These are phyloP conservation scores for Chalcosyrphus nemorum DNA, from an alignment of 2,888 invertebrate genomes.

Conservation along the genomic window DNA sequence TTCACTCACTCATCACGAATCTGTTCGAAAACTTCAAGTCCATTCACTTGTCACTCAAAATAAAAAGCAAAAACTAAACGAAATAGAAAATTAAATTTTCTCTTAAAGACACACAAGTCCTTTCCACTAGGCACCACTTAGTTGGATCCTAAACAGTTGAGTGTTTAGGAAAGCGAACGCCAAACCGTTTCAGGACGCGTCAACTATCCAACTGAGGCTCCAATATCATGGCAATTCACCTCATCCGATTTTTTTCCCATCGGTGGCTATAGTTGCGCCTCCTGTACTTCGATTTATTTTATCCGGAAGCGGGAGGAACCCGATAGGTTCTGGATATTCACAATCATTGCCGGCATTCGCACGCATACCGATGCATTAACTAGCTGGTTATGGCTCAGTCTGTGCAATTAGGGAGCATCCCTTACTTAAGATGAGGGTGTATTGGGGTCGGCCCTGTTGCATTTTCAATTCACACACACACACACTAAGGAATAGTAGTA, in stretches of 20 bases:
- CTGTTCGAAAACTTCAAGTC: constrained; percentile 6
- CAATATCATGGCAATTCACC: constrained; percentile 74
- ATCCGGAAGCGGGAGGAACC: constrained; percentile 71
- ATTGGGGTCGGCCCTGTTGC: constrained; percentile 51
- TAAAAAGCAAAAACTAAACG: background rate
- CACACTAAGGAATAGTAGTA: background rate
- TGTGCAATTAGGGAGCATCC: constrained; percentile 50
- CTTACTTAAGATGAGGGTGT: background rate
- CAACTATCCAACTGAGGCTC: constrained; percentile 81
- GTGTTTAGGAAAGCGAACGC: constrained; percentile 75
- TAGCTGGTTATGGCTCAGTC: background rate
- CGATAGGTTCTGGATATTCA: constrained; percentile 69
- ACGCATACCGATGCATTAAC: constrained; percentile 38
- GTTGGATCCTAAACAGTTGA: constrained; percentile 54
- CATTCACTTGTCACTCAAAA: constrained; percentile 18
- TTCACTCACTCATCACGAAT: constrained; percentile 38
- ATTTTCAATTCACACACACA: constrained; percentile 37
- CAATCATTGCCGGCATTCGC: constrained; percentile 61
- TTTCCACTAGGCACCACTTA: constrained; percentile 19
- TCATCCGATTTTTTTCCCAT: constrained; percentile 72
- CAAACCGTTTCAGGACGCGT: constrained; percentile 82
- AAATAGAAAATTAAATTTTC: background rate
- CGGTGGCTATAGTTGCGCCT: constrained; percentile 37
- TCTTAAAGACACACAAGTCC: constrained; percentile 15
- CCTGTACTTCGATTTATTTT: constrained; percentile 53